Evolutionary conservation across 1,140 invertebrate species (phyloP).

Genomic region (Probaryconus sp.): DNA sequence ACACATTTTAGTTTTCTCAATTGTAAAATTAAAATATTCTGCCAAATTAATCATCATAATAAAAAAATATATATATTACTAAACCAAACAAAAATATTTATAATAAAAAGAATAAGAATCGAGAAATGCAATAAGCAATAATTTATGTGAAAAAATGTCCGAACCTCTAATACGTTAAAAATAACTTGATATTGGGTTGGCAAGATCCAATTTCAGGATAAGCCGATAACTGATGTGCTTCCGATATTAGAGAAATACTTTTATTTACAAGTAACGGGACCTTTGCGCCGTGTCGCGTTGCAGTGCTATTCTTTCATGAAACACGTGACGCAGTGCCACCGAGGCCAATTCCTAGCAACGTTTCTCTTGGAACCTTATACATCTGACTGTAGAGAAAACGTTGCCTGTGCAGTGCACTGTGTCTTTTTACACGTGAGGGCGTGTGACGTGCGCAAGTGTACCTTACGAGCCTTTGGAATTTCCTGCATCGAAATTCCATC

Average conservation of each 20-base stretch:
- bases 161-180: too few species aligned
- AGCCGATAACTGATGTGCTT: conserved; percentile 5
- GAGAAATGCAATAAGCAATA: too few species aligned
- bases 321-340: conserved; percentile 33
- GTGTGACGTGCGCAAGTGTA: conserved; percentile 26
- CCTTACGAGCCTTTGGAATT: conserved; percentile 16
- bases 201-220: neutral
- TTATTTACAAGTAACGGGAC: neutral
- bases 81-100: too few species aligned
- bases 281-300: conserved; percentile 21
- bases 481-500: conserved; percentile 34
- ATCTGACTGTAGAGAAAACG: conserved; percentile 25
- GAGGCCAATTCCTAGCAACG: conserved; percentile 24
- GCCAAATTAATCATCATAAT: too few species aligned
- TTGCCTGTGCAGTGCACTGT: neutral
- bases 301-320: conserved; percentile 38
- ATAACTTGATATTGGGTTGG: too few species aligned
- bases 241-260: conserved; percentile 11
- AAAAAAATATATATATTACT: too few species aligned
- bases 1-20: too few species aligned
- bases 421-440: conserved; percentile 42
- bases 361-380: conserved; percentile 36
- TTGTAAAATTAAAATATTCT: too few species aligned
- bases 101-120: too few species aligned
- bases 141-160: too few species aligned